Evolutionary conservation across 2,113 vertebrate species (phyloP), one percentile per base, ranked within the genome.

Genomic region (Anguilla japonica): DNA sequence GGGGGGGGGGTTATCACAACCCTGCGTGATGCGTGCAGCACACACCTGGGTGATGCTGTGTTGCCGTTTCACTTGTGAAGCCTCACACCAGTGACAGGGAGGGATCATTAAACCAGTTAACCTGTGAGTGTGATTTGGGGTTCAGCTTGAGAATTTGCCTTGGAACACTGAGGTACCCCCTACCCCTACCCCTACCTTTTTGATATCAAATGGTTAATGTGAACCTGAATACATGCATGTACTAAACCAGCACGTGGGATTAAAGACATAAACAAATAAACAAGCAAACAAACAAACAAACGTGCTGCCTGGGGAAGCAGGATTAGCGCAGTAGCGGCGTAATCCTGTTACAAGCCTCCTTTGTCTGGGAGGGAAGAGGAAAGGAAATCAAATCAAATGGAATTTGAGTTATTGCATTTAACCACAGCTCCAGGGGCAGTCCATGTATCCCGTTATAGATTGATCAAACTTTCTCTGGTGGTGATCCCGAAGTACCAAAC

Each of bases 251-350:
- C n/a, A 79, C 29, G 57, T 50, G 29, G 16, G 29, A 41, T 81
- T 57, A 80, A 85, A 80, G 29, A 16, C 84, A 41, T 39, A 79
- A 83, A 57, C 82, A 83, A 57, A 41, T 26, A 39, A 20, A 57
- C 82, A 83, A 39, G 15, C 43, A 40, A 22, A 14, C 50, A 53
- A 53, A 78, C 26, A 79, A 78, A 84, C 14, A 15, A 41, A 81
- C 18, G 20, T 81, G 78, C 39, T 9, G 71, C 71, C 43, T 56
- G 46, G 78, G 84, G 39, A 22, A 53, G 84, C 34, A 13, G 34
- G 34, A 57, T 85, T 79, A 80, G 46, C 9, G 8, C 39, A 20
- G 79, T 41, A 22, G 1, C 3, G 8, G 7, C 15, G 6, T 80
- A 60, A 53, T 13, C 50, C 39, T 20, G 53, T 57, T 85, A 79